These are phyloP conservation scores for Chalcosyrphus nemorum DNA, from an alignment of 2,888 invertebrate species.

Conservation along the genomic window DNA sequence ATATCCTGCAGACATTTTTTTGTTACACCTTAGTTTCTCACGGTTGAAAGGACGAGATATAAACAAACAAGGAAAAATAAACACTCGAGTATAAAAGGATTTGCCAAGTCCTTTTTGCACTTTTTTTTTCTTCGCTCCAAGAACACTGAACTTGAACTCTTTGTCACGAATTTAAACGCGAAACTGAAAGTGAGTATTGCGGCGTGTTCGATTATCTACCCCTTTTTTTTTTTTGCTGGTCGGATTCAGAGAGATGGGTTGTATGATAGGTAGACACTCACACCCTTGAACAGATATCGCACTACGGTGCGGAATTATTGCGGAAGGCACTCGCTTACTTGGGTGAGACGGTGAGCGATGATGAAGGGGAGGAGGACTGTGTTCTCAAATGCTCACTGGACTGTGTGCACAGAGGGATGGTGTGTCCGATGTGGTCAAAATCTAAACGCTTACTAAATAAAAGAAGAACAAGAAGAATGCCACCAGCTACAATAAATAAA, in stretches of 20 bases:
- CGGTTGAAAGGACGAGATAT: background rate
- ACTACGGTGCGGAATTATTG: constrained; percentile 28
- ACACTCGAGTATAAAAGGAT: constrained; percentile 10
- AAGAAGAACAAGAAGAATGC: constrained; percentile 54
- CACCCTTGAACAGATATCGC: constrained; percentile 49
- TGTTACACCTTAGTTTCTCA: background rate
- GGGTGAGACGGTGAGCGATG: background rate
- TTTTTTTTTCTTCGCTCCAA: background rate
- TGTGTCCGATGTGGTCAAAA: constrained; percentile 78
- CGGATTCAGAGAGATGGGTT: too few relatives aligned
- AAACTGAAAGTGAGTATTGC: constrained; percentile 62
- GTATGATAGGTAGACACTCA: constrained; percentile 37
- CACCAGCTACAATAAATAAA: constrained; percentile 18
- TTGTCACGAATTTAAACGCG: constrained; percentile 53
- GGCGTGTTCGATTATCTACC: constrained; percentile 66
- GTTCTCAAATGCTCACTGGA: constrained; percentile 41
- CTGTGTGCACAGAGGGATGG: constrained; percentile 29
- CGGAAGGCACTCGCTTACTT: background rate
- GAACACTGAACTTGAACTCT: constrained; percentile 59
- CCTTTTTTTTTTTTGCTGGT: too few relatives aligned
- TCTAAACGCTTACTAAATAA: constrained; percentile 79
- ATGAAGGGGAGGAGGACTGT: too few relatives aligned
- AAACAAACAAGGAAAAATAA: background rate
- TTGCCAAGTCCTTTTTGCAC: background rate
- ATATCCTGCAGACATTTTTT: constrained; percentile 29